Evolutionary conservation across 2,797 vertebrate species (phyloP), one percentile per base, ranked within the genome.

Genomic region (Thaleichthys pacificus): DNA sequence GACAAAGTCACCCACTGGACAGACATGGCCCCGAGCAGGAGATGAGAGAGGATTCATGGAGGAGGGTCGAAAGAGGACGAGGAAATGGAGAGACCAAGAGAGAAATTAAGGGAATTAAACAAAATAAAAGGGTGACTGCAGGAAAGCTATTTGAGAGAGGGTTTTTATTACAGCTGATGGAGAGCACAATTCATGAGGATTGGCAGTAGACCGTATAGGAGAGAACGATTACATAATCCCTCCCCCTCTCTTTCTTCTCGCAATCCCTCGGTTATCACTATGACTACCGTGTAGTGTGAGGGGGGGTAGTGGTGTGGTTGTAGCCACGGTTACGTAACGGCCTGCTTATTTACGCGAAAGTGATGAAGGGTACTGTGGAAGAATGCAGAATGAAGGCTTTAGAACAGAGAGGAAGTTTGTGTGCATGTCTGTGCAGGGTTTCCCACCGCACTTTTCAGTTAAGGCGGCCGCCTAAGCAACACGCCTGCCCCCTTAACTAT

Each of bases 201-300:
- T 82, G 82, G 81, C 86, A 81, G 79, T 75, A 63, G 68, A 57
- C 8, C 38, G 80, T 77, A 64, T 83, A 85, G 71, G 80, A 70
- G 64, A 77, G 61, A 17, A 42, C 65, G 51, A 72, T 91, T 91
- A 66, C 85, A 71, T 89, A 90, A 90, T 72, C 30, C 4, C 61
- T 19, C 21, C 67, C 32, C 68, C 77, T 79, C 76, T 35, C 7
- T 35, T 66, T 71, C 76, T 74, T 86, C 73, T 75, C 38, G 12
- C 32, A 6, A 35, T 35, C 6, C 3, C 61, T 67, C 69, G n/a
- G 60, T 57, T 5, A 26, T 66, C 32, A n/a, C 83, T 75, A 67
- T 71, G 54, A 77, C 61, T 76, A 61, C 61, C 35, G 49, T 35
- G 42, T 11, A 6, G 32, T 6, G 32, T 35, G 32, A 8, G 1